Percentiles rank a stretch among this genome's conserved stretches.
These are phyloP conservation scores for Sciurus carolinensis DNA, from an alignment of 2,797 vertebrate species.

Conservation along the genomic window DNA sequence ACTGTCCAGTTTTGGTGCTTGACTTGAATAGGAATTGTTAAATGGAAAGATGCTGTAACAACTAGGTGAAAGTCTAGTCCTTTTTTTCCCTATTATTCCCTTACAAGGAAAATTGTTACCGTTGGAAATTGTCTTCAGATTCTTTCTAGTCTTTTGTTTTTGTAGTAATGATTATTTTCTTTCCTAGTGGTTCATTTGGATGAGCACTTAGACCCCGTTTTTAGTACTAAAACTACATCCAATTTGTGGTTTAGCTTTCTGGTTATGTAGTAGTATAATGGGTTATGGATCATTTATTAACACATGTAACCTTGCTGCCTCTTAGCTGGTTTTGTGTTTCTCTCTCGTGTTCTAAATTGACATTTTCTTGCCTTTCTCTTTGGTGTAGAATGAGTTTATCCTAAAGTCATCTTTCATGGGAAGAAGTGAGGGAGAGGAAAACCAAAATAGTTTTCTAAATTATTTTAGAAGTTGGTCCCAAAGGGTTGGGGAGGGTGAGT, in stretches of 20 bases:
- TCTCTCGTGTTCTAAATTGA: not conserved
- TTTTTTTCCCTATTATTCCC: conserved; percentile 26
- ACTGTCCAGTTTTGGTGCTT: conserved; percentile 86
- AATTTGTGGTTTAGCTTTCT: conserved; percentile 48
- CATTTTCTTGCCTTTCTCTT: conserved; percentile 35
- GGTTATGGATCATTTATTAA: conserved; percentile 48
- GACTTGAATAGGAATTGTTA: conserved; percentile 73
- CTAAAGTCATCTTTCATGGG: conserved; percentile 69
- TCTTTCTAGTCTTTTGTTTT: conserved; percentile 69
- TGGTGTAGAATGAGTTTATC: conserved; percentile 43
- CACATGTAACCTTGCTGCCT: conserved; percentile 46
- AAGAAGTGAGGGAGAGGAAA: conserved; percentile 60
- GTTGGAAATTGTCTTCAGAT: conserved; percentile 69
- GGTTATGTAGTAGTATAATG: conserved; percentile 31
- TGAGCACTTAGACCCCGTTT: conserved; percentile 59
- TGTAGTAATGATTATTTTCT: conserved; percentile 62
- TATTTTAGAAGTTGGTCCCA: conserved; percentile 56
- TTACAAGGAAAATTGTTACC: conserved; percentile 63
- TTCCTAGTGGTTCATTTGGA: conserved; percentile 17
- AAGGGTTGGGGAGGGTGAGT: conserved; percentile 75
- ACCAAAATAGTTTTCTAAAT: conserved; percentile 9
- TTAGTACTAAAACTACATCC: conserved; percentile 60
- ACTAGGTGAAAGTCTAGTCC: conserved; percentile 81
- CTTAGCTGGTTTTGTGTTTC: conserved; percentile 45
- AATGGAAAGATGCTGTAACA: conserved; percentile 91